phyloP scores from a whole-genome alignment of 2,797 vertebrate genomes.

The Rhinatrema bivittatum region DNA sequence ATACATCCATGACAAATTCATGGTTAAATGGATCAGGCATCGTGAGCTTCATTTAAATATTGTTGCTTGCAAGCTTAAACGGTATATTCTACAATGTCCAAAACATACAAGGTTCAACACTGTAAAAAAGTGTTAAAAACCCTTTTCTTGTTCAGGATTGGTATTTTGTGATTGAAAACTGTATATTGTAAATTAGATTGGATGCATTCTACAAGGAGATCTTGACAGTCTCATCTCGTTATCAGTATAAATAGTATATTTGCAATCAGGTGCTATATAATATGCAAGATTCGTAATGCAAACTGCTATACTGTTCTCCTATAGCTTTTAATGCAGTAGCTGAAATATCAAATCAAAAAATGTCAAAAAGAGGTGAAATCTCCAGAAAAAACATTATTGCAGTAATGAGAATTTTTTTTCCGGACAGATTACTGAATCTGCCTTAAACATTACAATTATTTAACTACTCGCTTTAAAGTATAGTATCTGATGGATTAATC shows the following conservation, averaged over 20 bases:
- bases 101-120: too few relatives aligned
- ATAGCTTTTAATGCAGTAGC: background rate
- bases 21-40: too few relatives aligned
- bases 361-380: background rate
- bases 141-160: too few relatives aligned
- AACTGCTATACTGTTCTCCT: background rate
- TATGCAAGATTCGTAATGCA: background rate
- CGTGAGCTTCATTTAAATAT: too few relatives aligned
- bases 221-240: conserved; percentile 1
- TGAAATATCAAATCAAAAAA: conserved; percentile 2
- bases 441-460: background rate
- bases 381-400: background rate
- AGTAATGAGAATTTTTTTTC: background rate
- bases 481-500: too few relatives aligned
- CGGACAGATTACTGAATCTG: background rate
- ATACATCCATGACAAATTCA: too few relatives aligned
- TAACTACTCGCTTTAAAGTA: background rate
- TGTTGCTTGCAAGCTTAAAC: too few relatives aligned
- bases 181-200: too few relatives aligned
- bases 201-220: too few relatives aligned
- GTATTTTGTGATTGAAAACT: too few relatives aligned
- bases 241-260: background rate
- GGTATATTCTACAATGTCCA: too few relatives aligned
- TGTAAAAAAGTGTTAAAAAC: too few relatives aligned
- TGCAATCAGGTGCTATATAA: background rate